Conservation (phyloP, 2,113 vertebrate species). For the Percopsis transmontana region DNA sequence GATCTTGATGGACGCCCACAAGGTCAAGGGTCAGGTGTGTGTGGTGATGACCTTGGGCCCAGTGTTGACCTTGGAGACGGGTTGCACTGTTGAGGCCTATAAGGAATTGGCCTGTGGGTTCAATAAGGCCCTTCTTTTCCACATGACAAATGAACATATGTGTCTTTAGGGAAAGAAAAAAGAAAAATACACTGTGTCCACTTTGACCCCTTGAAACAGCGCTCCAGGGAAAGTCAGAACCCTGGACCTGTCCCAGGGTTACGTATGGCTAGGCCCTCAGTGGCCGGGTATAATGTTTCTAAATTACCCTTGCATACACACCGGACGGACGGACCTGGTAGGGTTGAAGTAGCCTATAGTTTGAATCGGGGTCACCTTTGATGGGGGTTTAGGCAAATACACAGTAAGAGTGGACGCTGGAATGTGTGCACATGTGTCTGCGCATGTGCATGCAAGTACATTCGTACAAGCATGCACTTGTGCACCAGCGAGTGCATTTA, state of each 20-base stretch:
- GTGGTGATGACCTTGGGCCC: constrained; percentile 62
- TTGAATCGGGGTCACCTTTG: constrained; percentile 51
- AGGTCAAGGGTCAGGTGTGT: constrained; percentile 56
- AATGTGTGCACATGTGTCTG: constrained; percentile 1
- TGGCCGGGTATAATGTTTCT: constrained; percentile 54
- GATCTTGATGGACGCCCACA: constrained; percentile 63
- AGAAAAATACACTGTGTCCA: constrained; percentile 54
- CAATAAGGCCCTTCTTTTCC: constrained; percentile 33
- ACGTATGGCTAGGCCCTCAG: constrained; percentile 25
- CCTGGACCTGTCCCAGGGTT: constrained; percentile 38
- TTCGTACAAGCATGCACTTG: constrained; percentile 10
- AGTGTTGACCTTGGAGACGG: constrained; percentile 59
- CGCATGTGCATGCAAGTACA: constrained; percentile 29
- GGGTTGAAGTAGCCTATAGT: constrained; percentile 18
- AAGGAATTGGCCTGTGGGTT: constrained; percentile 27
- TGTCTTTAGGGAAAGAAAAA: constrained; percentile 18
- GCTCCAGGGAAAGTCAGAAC: constrained; percentile 34
- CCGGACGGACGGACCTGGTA: constrained; percentile 41
- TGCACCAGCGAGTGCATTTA: constrained; percentile 31
- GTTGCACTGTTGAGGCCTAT: constrained; percentile 20
- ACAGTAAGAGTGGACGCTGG: constrained; percentile 18
- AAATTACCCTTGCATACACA: constrained; percentile 55
- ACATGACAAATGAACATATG: constrained; percentile 58
- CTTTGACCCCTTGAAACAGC: constrained; percentile 51
- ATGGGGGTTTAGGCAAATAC: constrained; percentile 32